A percentile compares a stretch with the other conserved stretches of the same genome.
phyloP scores from a whole-genome alignment of 2,888 invertebrate species.

The Andrena bucephala region DNA sequence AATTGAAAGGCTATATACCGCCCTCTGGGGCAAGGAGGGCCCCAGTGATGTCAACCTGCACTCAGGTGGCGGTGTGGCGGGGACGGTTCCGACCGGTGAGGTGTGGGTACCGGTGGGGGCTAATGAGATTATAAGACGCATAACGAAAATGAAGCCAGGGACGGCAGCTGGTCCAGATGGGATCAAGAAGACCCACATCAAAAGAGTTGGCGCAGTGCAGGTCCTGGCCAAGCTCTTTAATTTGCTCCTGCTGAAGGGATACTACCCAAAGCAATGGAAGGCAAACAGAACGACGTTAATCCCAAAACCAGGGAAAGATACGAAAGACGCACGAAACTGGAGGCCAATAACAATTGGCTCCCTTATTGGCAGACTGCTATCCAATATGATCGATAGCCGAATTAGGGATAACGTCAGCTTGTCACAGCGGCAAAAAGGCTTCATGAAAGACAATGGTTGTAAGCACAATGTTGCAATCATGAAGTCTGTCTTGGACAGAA shows the following conservation, averaged over 20 bases:
- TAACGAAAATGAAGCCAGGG: constrained; percentile 57
- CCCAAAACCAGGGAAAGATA: constrained; percentile 77
- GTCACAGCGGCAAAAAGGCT: no score
- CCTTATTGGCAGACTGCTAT: fast-evolving
- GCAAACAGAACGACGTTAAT: constrained; percentile 77
- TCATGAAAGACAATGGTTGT: no score
- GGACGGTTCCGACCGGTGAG: fast-evolving
- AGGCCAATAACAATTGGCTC: constrained; percentile 5
- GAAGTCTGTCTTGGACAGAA: no score
- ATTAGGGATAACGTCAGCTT: no score
- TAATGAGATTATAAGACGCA: constrained; percentile 53
- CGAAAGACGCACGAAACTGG: background rate
- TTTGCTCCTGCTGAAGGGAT: background rate
- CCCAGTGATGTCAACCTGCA: constrained; percentile 2
- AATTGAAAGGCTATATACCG: constrained; percentile 66
- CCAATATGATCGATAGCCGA: no score
- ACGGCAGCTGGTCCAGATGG: constrained; percentile 73
- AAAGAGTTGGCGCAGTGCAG: background rate
- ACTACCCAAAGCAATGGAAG: constrained; percentile 69
- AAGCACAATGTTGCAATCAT: no score
- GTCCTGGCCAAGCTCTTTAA: constrained; percentile 30
- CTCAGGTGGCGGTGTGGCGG: background rate
- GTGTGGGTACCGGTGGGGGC: background rate
- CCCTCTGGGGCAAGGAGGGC: constrained; percentile 69
- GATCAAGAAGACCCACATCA: constrained; percentile 56